Conservation (phyloP, 2,113 vertebrate species). For the Cyprinodon tularosa region DNA sequence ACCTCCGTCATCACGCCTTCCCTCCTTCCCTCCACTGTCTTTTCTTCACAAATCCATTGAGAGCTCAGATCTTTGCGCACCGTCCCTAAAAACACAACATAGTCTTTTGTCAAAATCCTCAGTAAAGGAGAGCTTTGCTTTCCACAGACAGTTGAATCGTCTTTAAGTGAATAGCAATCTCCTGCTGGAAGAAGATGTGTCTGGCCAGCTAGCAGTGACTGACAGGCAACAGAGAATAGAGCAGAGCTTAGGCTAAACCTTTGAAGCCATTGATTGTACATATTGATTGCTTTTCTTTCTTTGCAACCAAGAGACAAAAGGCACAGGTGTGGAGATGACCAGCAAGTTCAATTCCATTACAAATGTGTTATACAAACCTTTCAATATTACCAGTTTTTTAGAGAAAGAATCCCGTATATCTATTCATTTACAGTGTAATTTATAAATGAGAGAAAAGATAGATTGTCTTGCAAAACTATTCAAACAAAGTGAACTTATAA, state of each 20-base stretch:
- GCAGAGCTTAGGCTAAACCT: slow-evolving; percentile 59
- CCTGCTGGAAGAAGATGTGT: slow-evolving; percentile 54
- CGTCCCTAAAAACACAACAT: slow-evolving; percentile 33
- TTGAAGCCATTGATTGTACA: slow-evolving; percentile 63
- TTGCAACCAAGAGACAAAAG: slow-evolving; percentile 22
- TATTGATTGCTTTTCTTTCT: slow-evolving; percentile 65
- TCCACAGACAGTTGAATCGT: slow-evolving; percentile 44
- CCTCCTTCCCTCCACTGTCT: background rate
- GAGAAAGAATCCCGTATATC: background rate
- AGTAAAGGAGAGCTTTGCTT: slow-evolving; percentile 40
- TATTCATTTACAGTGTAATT: background rate
- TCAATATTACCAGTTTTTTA: slow-evolving; percentile 40
- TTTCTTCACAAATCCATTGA: slow-evolving; percentile 7
- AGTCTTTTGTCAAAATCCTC: slow-evolving; percentile 47
- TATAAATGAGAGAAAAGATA: background rate
- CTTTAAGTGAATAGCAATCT: slow-evolving; percentile 57
- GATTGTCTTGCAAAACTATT: background rate
- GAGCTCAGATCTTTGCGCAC: slow-evolving; percentile 17
- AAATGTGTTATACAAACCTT: slow-evolving; percentile 61
- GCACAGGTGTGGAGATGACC: slow-evolving; percentile 56
- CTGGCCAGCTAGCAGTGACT: slow-evolving; percentile 55
- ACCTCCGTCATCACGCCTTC: slow-evolving; percentile 7
- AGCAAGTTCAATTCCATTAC: slow-evolving; percentile 64
- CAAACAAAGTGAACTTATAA: too few relatives aligned
- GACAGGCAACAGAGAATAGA: slow-evolving; percentile 65